These are phyloP conservation scores for Nasonia longicornis DNA, from an alignment of 1,140 invertebrate species.

Conservation along the genomic window DNA sequence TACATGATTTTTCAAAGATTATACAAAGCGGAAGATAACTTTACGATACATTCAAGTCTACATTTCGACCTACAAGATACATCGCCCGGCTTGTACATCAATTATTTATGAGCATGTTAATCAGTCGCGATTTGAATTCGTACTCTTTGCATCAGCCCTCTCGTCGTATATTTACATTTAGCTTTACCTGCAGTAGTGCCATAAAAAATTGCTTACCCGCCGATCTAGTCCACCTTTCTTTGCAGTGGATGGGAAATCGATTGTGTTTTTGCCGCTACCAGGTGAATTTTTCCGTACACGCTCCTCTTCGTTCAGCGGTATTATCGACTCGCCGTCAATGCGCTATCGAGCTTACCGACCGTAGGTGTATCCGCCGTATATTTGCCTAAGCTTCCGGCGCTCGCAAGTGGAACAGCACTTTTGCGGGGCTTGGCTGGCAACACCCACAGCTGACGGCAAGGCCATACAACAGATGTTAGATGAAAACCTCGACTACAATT, in stretches of 20 bases:
- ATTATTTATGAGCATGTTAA: conserved; percentile 25
- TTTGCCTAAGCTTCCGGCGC: background rate
- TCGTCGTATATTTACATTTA: background rate
- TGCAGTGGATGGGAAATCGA: conserved; percentile 16
- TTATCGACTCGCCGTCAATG: conserved; percentile 28
- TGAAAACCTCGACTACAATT: background rate
- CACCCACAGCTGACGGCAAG: background rate
- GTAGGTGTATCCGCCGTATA: background rate
- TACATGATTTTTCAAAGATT: background rate
- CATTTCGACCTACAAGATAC: background rate
- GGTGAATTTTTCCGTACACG: background rate
- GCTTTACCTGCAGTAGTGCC: background rate
- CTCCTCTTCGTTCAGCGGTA: background rate
- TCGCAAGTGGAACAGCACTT: background rate
- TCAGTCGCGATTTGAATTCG: background rate
- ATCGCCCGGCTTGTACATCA: conserved; percentile 7
- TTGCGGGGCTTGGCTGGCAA: background rate
- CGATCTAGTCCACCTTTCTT: background rate
- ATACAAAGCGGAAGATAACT: no score
- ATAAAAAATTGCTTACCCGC: conserved; percentile 1
- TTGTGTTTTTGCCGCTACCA: background rate
- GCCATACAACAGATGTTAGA: no score
- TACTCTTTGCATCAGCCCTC: background rate
- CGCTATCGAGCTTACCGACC: conserved; percentile 28
- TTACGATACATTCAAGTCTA: background rate